A percentile compares a stretch with the other conserved stretches of the same genome.
phyloP scores from a whole-genome alignment of 1,140 invertebrate genomes.

The Ladona fulva region DNA sequence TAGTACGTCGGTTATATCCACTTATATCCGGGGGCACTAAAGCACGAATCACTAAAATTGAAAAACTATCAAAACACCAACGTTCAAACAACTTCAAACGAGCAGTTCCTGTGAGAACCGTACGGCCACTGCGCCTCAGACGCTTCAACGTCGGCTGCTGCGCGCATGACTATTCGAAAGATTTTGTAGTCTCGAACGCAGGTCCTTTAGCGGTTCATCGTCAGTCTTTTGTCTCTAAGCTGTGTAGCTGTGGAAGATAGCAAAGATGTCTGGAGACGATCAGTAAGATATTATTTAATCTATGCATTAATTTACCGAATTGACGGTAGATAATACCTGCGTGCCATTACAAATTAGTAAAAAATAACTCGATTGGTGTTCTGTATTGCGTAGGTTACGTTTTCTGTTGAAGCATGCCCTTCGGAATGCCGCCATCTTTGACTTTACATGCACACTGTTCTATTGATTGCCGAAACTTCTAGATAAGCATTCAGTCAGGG shows the following conservation, averaged over 20 bases:
- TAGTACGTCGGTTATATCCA: background rate
- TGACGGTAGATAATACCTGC: too few relatives aligned
- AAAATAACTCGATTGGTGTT: too few relatives aligned
- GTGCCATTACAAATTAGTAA: too few relatives aligned
- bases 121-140: slow-evolving; percentile 19
- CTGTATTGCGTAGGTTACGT: background rate
- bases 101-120: slow-evolving; percentile 16
- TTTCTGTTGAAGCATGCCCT: slow-evolving; percentile 3
- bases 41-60: background rate
- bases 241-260: background rate
- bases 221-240: background rate
- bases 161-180: slow-evolving; percentile 15
- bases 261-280: slow-evolving; percentile 20
- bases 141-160: slow-evolving; percentile 17
- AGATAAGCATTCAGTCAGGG: background rate
- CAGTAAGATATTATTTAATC: slow-evolving; percentile 17
- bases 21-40: background rate
- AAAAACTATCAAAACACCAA: background rate
- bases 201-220: slow-evolving; percentile 12
- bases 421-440: slow-evolving; percentile 20
- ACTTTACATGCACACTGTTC: slow-evolving; percentile 14
- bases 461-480: slow-evolving; percentile 20
- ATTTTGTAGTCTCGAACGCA: slow-evolving; percentile 18
- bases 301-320: too few relatives aligned
- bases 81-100: slow-evolving; percentile 18